phyloP scores from a whole-genome alignment of 2,797 vertebrate genomes.

The Enoplosus armatus region DNA sequence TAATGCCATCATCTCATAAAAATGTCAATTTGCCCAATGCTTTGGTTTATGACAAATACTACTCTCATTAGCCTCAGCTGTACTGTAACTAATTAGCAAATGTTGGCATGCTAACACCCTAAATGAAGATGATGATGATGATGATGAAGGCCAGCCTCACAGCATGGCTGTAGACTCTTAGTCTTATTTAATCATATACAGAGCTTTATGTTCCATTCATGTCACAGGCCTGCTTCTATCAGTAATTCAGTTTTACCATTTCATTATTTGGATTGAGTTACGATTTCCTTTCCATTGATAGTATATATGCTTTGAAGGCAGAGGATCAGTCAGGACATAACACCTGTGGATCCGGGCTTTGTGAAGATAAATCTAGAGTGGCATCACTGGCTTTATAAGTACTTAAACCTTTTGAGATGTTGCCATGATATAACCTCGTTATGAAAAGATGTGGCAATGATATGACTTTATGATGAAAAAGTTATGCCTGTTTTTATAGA shows the following conservation, averaged over 20 bases:
- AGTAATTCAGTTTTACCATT: conserved; percentile 5
- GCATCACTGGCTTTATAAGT: conserved; percentile 17
- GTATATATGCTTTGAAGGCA: background rate
- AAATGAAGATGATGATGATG: background rate
- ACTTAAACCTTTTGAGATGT: conserved; percentile 8
- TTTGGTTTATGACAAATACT: background rate
- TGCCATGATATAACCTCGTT: conserved; percentile 16
- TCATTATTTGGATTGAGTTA: conserved; percentile 23
- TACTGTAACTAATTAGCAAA: background rate
- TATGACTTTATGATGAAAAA: conserved; percentile 26
- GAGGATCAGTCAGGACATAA: background rate
- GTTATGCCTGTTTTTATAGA: conserved; percentile 22
- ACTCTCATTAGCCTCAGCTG: background rate
- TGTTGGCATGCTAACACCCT: background rate
- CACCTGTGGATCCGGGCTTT: background rate
- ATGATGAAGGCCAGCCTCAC: too few species aligned
- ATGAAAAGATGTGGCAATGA: conserved; percentile 20
- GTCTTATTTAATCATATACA: background rate
- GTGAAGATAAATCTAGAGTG: conserved; percentile 13
- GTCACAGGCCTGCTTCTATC: background rate
- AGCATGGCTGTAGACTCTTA: too few species aligned
- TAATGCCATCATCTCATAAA: background rate
- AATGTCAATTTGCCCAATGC: background rate
- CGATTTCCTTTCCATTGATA: background rate
- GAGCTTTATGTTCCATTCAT: conserved; percentile 5